These are phyloP conservation scores for Noctuana brunneofusca DNA, from an alignment of 2,888 invertebrate species.

Conservation along the genomic window DNA sequence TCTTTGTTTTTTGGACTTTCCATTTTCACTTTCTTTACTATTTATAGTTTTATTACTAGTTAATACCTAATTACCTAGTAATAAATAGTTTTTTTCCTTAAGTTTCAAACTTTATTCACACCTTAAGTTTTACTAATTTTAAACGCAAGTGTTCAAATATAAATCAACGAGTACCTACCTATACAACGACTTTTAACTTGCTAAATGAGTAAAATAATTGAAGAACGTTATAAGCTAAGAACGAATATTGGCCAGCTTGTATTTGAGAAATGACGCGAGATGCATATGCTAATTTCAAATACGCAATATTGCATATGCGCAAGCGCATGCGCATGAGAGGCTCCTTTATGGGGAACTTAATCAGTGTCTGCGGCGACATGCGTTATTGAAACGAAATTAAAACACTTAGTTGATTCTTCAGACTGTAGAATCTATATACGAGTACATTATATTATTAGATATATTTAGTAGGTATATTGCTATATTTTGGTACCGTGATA, in stretches of 20 bases:
- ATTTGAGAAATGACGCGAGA: conserved; percentile 58
- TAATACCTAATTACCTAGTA: too few species aligned
- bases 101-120: too few species aligned
- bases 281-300: conserved; percentile 71
- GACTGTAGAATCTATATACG: conserved; percentile 6
- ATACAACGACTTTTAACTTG: conserved; percentile 4
- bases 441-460: background rate
- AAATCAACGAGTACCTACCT: background rate
- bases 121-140: too few species aligned
- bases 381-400: conserved; percentile 79
- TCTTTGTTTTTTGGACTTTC: too few species aligned
- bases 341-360: conserved; percentile 68
- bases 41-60: too few species aligned
- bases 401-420: conserved; percentile 51
- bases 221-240: conserved; percentile 5
- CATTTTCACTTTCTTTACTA: too few species aligned
- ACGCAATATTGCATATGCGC: conserved; percentile 44
- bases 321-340: conserved; percentile 47
- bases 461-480: background rate
- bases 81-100: too few species aligned
- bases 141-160: background rate
- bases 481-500: too few species aligned
- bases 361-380: conserved; percentile 75
- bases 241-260: conserved; percentile 24
- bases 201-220: conserved; percentile 7